phyloP scores from a whole-genome alignment of 2,888 invertebrate species.

The Plagodis pulveraria region DNA sequence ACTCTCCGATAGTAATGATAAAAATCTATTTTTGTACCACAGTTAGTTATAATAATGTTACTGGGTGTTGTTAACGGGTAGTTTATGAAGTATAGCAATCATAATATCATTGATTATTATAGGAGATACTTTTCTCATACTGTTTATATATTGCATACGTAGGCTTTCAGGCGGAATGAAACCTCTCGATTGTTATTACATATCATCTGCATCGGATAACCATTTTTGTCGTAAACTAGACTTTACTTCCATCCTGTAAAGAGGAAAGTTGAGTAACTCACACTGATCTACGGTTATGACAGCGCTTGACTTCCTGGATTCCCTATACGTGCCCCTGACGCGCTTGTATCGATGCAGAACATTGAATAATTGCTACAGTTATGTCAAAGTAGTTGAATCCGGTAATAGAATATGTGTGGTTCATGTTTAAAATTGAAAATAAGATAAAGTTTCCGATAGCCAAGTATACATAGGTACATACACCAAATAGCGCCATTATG shows the following conservation, averaged over 20 bases:
- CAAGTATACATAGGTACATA: too few species aligned
- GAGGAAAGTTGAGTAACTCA: conserved; percentile 30
- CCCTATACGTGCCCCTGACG: conserved; percentile 17
- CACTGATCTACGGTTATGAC: conserved; percentile 32
- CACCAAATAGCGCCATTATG: too few species aligned
- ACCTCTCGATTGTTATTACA: conserved; percentile 55
- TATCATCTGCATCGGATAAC: conserved; percentile 45
- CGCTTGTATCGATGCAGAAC: conserved; percentile 13
- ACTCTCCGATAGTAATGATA: too few species aligned
- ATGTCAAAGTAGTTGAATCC: too few species aligned
- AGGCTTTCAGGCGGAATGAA: conserved; percentile 73
- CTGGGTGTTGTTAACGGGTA: too few species aligned
- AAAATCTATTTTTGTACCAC: too few species aligned
- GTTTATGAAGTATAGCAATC: too few species aligned
- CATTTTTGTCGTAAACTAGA: conserved; percentile 37
- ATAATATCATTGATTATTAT: too few species aligned
- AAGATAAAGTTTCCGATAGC: too few species aligned
- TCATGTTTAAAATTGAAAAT: too few species aligned
- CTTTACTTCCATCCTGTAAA: conserved; percentile 29
- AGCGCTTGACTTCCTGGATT: conserved; percentile 28
- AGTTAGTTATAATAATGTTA: too few species aligned
- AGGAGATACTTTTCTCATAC: conserved; percentile 17
- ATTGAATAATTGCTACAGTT: conserved; percentile 13
- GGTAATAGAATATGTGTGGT: too few species aligned
- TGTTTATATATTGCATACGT: conserved; percentile 35